phyloP scores from a whole-genome alignment of 2,797 vertebrate genomes.

The Rhynchonycteris naso region DNA sequence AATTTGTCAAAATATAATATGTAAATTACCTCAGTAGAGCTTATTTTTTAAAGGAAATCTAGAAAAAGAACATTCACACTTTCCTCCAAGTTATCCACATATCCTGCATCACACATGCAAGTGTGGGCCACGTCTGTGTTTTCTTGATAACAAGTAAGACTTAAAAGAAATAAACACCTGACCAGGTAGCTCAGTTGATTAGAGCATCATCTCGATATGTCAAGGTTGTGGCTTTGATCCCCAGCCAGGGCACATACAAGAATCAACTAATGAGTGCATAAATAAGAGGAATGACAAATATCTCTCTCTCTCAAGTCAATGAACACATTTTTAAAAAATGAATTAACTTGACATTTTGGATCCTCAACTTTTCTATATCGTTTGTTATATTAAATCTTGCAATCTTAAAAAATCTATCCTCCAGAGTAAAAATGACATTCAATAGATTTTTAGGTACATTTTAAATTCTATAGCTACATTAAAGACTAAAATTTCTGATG shows the following conservation, averaged over 20 bases:
- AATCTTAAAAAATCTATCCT: not conserved
- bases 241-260: too few species aligned
- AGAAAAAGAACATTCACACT: not conserved
- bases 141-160: not conserved
- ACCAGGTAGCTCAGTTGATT: too few species aligned
- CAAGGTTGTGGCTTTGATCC: too few species aligned
- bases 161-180: not conserved
- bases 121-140: not conserved
- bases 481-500: not conserved
- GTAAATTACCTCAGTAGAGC: not conserved
- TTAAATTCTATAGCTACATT: not conserved
- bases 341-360: not conserved
- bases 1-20: constrained; percentile 1
- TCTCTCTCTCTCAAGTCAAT: too few species aligned
- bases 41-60: not conserved
- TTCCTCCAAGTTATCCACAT: not conserved
- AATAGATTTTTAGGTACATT: not conserved
- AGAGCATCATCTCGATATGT: too few species aligned
- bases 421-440: constrained; percentile 5
- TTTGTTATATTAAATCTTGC: constrained; percentile 36
- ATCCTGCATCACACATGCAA: not conserved
- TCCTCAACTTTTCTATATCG: not conserved
- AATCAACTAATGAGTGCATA: too few species aligned
- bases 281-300: too few species aligned
- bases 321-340: not conserved